Evolutionary conservation across 2,888 invertebrate genomes (phyloP), one percentile per base, ranked within the genome.

Genomic region (Molanna angustata): DNA sequence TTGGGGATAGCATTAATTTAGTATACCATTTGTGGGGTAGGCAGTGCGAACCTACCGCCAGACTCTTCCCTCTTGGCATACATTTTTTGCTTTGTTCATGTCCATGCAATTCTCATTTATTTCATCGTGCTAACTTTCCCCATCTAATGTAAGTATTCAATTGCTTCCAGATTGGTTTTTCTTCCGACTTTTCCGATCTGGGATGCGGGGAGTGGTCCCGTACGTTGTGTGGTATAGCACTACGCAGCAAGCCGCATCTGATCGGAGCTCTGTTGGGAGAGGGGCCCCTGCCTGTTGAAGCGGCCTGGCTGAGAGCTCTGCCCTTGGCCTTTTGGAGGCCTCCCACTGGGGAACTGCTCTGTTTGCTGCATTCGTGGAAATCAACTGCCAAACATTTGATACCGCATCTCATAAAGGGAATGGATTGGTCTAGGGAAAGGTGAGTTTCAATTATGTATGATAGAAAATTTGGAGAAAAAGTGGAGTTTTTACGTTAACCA

Each of bases 361-460:
- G 62, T 0, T 62, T 73, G 20, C 56, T 75, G 48, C 63, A 67
- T 11, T 67, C 71, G 62, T 76, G 74, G 72, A 61, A 65, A 43
- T 61, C 59, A 1, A 66, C 68, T 3, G 70, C 73, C 43, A 64
- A 66, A 11, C 63, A 59, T 1, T 58, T 73, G 22, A 51, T 75
- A 57, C 67, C 65, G 37, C 63, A 64, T 22, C 59, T 77, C 47
- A 52, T 77, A 52, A 62, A 69, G 43, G 60, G 59, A 17, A 51
- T 75, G 18, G 69, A 74, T 52, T 76, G 66, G 53, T 70, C 70
- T 4, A 72, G 73, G n/a, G 65, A 70, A n/a, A 33, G 46, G 54
- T 54, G 19, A 14, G 20, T 46, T 33, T 17, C 33, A 17, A 17
- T 3, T 14, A n/a, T n/a, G 3, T 6, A 14, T 33, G 32, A 3